Conservation (phyloP, 2,888 invertebrate species). For the Torymus texanus region DNA sequence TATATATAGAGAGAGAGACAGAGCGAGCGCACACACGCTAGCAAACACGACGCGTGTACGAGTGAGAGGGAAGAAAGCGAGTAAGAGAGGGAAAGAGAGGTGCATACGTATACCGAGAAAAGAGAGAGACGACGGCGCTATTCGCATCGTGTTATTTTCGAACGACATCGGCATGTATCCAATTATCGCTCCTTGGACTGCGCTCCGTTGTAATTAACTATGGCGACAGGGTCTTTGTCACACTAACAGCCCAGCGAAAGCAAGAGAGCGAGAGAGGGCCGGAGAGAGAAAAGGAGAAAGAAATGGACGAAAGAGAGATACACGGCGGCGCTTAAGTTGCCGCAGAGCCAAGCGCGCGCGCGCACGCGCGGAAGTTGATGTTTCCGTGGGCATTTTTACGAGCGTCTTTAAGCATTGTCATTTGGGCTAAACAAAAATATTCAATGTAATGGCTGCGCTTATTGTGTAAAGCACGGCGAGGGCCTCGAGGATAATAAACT, state of each 20-base stretch:
- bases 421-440: conserved; percentile 35
- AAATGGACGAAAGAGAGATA: background rate
- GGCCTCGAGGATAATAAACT: conserved; percentile 33
- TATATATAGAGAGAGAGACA: background rate
- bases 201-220: conserved; percentile 50
- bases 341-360: background rate
- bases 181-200: conserved; percentile 60
- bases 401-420: conserved; percentile 18
- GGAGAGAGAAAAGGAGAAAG: no score
- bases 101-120: background rate
- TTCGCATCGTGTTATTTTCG: conserved; percentile 55
- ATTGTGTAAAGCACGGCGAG: background rate
- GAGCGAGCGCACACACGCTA: background rate
- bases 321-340: conserved; percentile 10
- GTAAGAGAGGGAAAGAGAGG: background rate
- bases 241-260: background rate
- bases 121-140: conserved; percentile 25
- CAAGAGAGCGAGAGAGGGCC: no score
- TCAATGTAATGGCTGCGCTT: conserved; percentile 27
- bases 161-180: conserved; percentile 58
- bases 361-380: conserved; percentile 38
- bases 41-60: no score
- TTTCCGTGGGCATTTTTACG: conserved; percentile 25
- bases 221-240: conserved; percentile 51
- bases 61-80: background rate